Conservation (phyloP, 2,113 vertebrate genomes). For the Potamarius usumacintae region DNA sequence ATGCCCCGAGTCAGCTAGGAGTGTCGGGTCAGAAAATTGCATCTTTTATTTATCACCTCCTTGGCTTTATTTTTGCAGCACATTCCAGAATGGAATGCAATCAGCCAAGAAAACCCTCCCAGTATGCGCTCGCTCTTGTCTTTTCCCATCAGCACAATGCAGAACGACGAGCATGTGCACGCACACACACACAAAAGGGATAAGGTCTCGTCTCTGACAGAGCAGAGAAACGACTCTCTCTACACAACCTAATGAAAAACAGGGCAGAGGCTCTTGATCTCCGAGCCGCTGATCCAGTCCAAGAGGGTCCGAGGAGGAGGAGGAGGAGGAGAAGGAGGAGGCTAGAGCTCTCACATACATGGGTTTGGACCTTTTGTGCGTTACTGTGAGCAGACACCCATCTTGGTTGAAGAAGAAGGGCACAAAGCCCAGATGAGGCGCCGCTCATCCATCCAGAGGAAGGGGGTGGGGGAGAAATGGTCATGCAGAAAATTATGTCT, state of each 20-base stretch:
- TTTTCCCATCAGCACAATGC: conserved; percentile 86
- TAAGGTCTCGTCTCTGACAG: conserved; percentile 60
- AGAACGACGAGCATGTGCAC: conserved; percentile 74
- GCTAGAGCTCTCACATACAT: conserved; percentile 44
- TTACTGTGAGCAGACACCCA: conserved; percentile 48
- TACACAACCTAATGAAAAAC: no score
- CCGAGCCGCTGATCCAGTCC: conserved; percentile 6
- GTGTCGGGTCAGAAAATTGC: conserved; percentile 80
- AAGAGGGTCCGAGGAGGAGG: conserved; percentile 37
- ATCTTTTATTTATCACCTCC: conserved; percentile 96
- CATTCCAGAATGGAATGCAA: conserved; percentile 95
- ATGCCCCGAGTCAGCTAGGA: conserved; percentile 70
- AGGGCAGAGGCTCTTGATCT: no score
- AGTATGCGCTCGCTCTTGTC: conserved; percentile 82
- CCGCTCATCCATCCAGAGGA: conserved; percentile 56
- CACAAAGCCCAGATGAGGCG: conserved; percentile 61
- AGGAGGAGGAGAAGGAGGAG: conserved; percentile 47
- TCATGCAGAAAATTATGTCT: conserved; percentile 82
- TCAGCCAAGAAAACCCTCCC: conserved; percentile 92
- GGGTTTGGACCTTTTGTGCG: conserved; percentile 40
- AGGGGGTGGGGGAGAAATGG: conserved; percentile 65
- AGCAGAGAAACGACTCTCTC: conserved; percentile 19
- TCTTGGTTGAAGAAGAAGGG: conserved; percentile 60
- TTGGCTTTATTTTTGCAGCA: conserved; percentile 91
- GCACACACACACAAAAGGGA: conserved; percentile 41